A percentile compares a stretch with the other conserved stretches of the same genome.
phyloP scores from a whole-genome alignment of 2,888 invertebrate genomes.

The Drosophila atripex region DNA sequence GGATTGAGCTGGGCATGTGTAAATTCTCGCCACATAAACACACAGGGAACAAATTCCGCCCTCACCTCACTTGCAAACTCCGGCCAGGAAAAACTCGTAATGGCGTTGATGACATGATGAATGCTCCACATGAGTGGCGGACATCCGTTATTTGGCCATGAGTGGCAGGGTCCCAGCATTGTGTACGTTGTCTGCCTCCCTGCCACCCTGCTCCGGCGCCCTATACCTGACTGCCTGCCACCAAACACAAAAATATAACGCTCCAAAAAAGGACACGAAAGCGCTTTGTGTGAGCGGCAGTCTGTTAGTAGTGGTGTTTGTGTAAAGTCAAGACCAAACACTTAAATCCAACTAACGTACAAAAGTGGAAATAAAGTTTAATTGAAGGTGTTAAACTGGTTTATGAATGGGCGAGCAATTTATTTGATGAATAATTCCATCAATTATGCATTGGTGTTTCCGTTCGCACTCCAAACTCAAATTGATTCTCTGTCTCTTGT shows the following conservation, averaged over 20 bases:
- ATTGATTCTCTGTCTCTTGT: not conserved
- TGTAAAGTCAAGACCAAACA: constrained; percentile 19
- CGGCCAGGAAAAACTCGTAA: constrained; percentile 44
- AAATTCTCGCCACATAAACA: constrained; percentile 30
- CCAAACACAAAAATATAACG: constrained; percentile 6
- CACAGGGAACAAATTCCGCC: not conserved
- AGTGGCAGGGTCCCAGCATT: constrained; percentile 36
- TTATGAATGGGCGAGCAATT: constrained; percentile 6
- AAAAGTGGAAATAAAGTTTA: constrained; percentile 19
- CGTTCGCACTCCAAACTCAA: constrained; percentile 2
- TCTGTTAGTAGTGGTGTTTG: constrained; percentile 4
- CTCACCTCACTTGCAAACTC: constrained; percentile 15
- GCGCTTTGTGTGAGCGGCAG: not conserved
- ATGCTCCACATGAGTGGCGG: constrained; percentile 62
- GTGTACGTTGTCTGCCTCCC: constrained; percentile 10
- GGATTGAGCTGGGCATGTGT: constrained; percentile 8
- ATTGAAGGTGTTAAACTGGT: constrained; percentile 31
- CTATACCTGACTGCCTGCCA: constrained; percentile 1
- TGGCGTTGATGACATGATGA: constrained; percentile 64
- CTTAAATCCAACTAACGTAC: constrained; percentile 13
- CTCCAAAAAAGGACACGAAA: not conserved
- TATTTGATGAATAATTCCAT: constrained; percentile 11
- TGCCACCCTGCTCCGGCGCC: not conserved
- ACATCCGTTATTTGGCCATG: constrained; percentile 59
- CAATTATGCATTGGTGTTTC: constrained; percentile 2